Conservation (phyloP, 2,797 vertebrate species). For the Scolopax rusticola region DNA sequence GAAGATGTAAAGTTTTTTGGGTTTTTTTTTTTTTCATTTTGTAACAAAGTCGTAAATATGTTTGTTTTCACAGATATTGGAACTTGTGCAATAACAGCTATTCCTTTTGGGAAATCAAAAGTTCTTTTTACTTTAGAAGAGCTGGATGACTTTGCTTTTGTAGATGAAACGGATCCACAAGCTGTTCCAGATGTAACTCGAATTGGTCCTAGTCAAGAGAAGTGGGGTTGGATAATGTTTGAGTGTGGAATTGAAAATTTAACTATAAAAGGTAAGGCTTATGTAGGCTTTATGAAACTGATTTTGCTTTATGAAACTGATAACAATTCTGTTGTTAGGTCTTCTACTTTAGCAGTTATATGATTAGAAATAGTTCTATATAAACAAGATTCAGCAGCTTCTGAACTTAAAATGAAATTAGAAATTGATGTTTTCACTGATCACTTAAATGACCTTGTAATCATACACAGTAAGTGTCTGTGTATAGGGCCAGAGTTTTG, state of each 20-base stretch:
- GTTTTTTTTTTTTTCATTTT: background rate
- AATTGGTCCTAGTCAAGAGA: conserved; percentile 88
- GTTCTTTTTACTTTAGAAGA: conserved; percentile 98
- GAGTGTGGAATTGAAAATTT: conserved; percentile 99
- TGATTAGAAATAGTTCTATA: background rate
- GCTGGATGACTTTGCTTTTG: conserved; percentile 92
- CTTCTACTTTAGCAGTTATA: background rate
- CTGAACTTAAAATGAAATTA: background rate
- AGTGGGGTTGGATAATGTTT: conserved; percentile 99
- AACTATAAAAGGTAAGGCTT: conserved; percentile 91
- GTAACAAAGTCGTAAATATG: background rate
- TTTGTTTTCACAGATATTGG: conserved; percentile 86
- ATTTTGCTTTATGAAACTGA: background rate
- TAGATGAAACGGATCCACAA: conserved; percentile 92
- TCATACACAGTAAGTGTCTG: background rate
- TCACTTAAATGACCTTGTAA: background rate
- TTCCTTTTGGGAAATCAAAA: conserved; percentile 98
- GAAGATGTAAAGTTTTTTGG: background rate
- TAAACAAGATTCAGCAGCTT: background rate
- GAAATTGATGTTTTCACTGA: background rate
- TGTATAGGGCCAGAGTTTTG: background rate
- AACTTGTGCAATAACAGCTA: conserved; percentile 95
- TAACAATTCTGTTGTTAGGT: background rate
- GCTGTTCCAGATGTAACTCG: conserved; percentile 84
- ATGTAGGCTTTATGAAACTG: background rate